A percentile compares a stretch with the other conserved stretches of the same genome.
These are phyloP conservation scores for Morpho helenor DNA, from an alignment of 2,888 invertebrate genomes.

Conservation along the genomic window DNA sequence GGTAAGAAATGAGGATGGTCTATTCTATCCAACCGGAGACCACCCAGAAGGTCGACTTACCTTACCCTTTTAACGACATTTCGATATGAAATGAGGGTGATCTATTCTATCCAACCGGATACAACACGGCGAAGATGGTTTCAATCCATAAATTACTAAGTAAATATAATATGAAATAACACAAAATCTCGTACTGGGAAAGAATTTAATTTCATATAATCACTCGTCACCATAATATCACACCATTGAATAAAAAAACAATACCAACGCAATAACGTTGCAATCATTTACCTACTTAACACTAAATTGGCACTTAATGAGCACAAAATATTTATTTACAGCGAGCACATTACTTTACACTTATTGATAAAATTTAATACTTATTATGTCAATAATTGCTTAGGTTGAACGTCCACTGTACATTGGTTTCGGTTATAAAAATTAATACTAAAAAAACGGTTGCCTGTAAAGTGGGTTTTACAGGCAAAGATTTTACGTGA, in stretches of 20 bases:
- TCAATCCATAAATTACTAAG: too few species aligned
- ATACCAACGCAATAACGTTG: slow-evolving; percentile 36
- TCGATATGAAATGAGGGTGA: too few species aligned
- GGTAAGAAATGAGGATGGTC: too few species aligned
- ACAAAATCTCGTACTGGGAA: background rate
- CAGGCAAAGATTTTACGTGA: background rate
- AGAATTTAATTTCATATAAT: slow-evolving; percentile 22
- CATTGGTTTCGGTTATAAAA: background rate
- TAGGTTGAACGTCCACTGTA: slow-evolving; percentile 12
- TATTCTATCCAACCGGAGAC: too few species aligned
- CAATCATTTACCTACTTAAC: slow-evolving; percentile 50
- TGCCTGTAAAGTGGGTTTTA: too few species aligned
- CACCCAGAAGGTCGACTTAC: too few species aligned
- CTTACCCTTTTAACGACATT: too few species aligned
- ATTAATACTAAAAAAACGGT: background rate
- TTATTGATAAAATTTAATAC: slow-evolving; percentile 24
- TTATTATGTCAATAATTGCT: slow-evolving; percentile 34
- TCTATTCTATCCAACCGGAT: too few species aligned
- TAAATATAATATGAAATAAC: background rate
- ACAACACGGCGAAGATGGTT: too few species aligned
- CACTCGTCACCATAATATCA: slow-evolving; percentile 3
- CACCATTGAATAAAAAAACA: slow-evolving; percentile 31
- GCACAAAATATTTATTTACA: slow-evolving; percentile 54
- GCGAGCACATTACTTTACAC: slow-evolving; percentile 17
- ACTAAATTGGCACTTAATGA: slow-evolving; percentile 73